Conservation (phyloP, 2,113 vertebrate genomes). For the Zapus hudsonius region DNA sequence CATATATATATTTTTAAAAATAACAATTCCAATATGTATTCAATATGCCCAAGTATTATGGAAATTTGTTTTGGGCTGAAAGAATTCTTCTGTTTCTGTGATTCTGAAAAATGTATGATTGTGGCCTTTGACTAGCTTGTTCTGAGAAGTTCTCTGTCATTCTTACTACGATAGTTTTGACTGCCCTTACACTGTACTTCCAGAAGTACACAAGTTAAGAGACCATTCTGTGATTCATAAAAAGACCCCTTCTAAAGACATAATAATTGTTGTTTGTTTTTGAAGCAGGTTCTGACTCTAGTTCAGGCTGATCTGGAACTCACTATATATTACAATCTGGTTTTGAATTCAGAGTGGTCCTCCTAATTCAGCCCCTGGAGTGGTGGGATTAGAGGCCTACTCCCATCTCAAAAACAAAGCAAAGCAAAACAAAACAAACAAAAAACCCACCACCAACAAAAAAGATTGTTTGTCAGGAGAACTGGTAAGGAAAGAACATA, state of each 20-base stretch:
- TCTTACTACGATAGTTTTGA: not conserved
- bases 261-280: too few relatives aligned
- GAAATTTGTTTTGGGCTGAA: not conserved
- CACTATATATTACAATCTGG: too few relatives aligned
- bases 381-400: too few relatives aligned
- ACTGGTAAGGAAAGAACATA: not conserved
- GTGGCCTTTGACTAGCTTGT: not conserved
- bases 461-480: not conserved
- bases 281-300: too few relatives aligned
- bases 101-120: not conserved
- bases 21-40: not conserved
- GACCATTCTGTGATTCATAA: not conserved
- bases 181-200: not conserved
- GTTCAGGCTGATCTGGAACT: too few relatives aligned
- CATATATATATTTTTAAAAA: not conserved
- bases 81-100: not conserved
- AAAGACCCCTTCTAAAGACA: not conserved
- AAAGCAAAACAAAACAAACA: not conserved
- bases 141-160: not conserved
- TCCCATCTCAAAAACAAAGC: not conserved
- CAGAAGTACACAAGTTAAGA: not conserved
- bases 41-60: not conserved
- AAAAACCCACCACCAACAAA: too few relatives aligned
- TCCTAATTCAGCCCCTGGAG: too few relatives aligned
- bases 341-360: too few relatives aligned